Evolutionary conservation across 2,797 vertebrate species (phyloP).

Genomic region (Hypotaenidia okinawae): DNA sequence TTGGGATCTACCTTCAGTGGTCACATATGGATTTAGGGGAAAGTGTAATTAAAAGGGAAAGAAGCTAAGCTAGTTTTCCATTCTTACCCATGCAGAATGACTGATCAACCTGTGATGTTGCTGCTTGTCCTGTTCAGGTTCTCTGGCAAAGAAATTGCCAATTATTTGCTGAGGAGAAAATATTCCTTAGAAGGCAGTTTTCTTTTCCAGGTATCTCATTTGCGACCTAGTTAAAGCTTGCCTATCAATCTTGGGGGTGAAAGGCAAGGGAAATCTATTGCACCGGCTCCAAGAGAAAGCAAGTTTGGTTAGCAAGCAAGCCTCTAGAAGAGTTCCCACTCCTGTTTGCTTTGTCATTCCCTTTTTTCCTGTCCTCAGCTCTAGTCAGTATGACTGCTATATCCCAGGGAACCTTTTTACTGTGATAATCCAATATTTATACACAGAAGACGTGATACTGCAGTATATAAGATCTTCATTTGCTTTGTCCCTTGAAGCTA

Average conservation of each 20-base stretch:
- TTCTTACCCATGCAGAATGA: not conserved
- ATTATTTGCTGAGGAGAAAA: conserved; percentile 11
- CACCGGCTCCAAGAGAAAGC: not conserved
- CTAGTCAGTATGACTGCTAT: not conserved
- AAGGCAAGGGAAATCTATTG: not conserved
- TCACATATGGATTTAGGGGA: not conserved
- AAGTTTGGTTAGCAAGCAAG: not conserved
- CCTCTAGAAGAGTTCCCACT: not conserved
- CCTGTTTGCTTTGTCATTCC: not conserved
- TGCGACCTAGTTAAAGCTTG: conserved; percentile 26
- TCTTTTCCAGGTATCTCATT: not conserved
- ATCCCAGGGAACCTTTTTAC: not conserved
- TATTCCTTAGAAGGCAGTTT: conserved; percentile 35
- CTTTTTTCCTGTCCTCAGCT: not conserved
- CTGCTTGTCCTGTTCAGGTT: not conserved
- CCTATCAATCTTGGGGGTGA: not conserved
- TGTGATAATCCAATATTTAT: not conserved
- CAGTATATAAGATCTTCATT: not conserved
- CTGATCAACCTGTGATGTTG: not conserved
- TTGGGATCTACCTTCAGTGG: not conserved
- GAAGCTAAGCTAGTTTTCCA: not conserved
- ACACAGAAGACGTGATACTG: not conserved
- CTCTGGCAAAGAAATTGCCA: not conserved
- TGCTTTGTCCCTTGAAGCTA: not conserved
- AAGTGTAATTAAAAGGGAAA: not conserved